Percentiles rank a stretch among this genome's conserved stretches.
phyloP scores from a whole-genome alignment of 1,140 invertebrate species.

The Bombus terrestris region DNA sequence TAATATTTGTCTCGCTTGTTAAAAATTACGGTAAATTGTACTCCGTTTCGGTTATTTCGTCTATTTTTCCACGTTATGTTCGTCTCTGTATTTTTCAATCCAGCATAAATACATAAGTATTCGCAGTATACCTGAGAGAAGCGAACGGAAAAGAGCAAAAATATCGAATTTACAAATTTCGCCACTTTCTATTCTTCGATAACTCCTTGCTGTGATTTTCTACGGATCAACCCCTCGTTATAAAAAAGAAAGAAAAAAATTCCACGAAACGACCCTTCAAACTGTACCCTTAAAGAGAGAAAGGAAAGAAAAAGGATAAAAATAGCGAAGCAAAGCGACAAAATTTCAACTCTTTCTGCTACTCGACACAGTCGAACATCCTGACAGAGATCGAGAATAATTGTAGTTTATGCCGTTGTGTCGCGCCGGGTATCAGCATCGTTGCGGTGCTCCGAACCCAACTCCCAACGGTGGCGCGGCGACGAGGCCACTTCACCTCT shows the following conservation, averaged over 20 bases:
- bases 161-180: background rate
- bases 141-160: too few species aligned
- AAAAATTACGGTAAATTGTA: too few species aligned
- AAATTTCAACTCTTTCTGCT: background rate
- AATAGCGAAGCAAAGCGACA: background rate
- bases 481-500: conserved; percentile 20
- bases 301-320: background rate
- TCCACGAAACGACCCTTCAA: background rate
- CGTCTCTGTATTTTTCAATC: too few species aligned
- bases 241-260: background rate
- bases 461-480: too few species aligned
- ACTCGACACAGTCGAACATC: background rate
- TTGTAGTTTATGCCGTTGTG: background rate
- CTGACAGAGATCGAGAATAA: conserved; percentile 12
- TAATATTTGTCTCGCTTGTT: too few species aligned
- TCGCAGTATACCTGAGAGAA: too few species aligned
- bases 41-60: too few species aligned
- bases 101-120: too few species aligned
- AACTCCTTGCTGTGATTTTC: background rate
- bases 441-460: background rate
- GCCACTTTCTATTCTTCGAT: background rate
- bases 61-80: too few species aligned
- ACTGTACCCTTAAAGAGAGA: background rate
- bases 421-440: background rate
- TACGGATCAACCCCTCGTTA: background rate